Percentiles rank a stretch among this genome's conserved stretches.
Evolutionary conservation across 2,113 vertebrate genomes (phyloP).

Genomic region (Phoxinus phoxinus): DNA sequence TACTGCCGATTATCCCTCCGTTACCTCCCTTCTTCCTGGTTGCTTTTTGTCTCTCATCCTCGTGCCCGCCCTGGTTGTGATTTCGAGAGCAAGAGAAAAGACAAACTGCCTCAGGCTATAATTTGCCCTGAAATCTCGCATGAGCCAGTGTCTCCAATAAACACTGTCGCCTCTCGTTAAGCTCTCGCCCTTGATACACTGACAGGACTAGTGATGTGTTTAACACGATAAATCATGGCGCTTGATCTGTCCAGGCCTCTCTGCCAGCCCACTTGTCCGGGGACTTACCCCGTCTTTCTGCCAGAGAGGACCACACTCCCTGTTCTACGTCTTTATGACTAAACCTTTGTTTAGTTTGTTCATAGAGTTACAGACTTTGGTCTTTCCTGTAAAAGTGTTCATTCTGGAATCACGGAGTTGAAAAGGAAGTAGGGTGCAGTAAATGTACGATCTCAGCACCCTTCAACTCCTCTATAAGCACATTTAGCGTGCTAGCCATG

Average conservation of each 20-base stretch:
- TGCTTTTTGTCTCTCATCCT: constrained; percentile 35
- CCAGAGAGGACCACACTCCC: neutral
- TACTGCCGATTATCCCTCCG: constrained; percentile 14
- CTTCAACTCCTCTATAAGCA: neutral
- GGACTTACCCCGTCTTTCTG: neutral
- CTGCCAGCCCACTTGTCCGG: constrained; percentile 7
- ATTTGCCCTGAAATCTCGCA: constrained; percentile 62
- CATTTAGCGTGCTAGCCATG: neutral
- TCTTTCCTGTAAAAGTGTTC: neutral
- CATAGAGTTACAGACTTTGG: neutral
- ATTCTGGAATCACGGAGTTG: neutral
- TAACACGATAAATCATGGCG: constrained; percentile 70
- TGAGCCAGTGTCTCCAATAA: constrained; percentile 65
- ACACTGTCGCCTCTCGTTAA: constrained; percentile 64
- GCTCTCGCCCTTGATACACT: constrained; percentile 43
- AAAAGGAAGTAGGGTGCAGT: neutral
- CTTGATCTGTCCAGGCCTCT: constrained; percentile 40
- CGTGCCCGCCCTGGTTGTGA: constrained; percentile 8
- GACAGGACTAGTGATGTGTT: constrained; percentile 68
- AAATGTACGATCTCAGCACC: neutral
- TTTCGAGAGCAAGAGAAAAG: constrained; percentile 41
- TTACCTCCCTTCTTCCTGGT: constrained; percentile 23
- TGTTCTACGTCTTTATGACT: neutral
- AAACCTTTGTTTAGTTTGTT: neutral
- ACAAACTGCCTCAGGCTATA: constrained; percentile 54